Base-by-base conservation (phyloP, 2,113 vertebrate species). In the Mixornis gularis region DNA sequence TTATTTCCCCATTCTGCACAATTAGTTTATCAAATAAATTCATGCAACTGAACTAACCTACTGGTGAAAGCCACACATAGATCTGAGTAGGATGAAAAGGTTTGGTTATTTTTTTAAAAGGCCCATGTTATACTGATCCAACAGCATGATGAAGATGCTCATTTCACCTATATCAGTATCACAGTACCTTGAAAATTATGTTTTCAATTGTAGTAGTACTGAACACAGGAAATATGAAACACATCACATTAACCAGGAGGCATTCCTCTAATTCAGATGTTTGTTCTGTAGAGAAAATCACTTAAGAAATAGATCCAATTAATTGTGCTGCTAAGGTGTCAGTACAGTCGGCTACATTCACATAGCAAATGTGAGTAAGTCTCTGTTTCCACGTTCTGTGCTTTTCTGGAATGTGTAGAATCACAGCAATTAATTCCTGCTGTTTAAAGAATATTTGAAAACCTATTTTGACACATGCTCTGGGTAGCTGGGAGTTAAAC, bases 341-440 rank as follows among this genome's bases (percentile, higher is more conserved):
- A 73, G 59, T 19, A n/a, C 79, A 88, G 79, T 64, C 82, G 91
- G 85, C 89, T 56, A 11, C 2, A 5, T 16, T 26, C 59, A 40
- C 25, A 5, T 1, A 59, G 60, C 30, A 93, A 90, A 68, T 3
- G 4, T n/a, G 55, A 83, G 14, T 17, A 43, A 89, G 17, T 59
- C 43, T 84, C 36, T 63, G 36, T 63, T 94, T 74, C 12, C 51
- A 51, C 72, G 58, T 88, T 51, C 79, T 60, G 43, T 56, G 56
- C 34, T 90, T 86, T 55, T 68, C 76, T 51, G 17, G 55, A 66
- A 51, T 25, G 52, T 64, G 59, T 17, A 44, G 55, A 85, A 78
- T 40, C 66, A 73, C n/a, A 86, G 60, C 64, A 90, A 90, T 90
- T 94, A 95, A 86, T 78, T 70, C 46, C 88, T 86, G 60, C 56